Conservation (phyloP, 2,113 vertebrate species). For the Poicephalus gulielmi region DNA sequence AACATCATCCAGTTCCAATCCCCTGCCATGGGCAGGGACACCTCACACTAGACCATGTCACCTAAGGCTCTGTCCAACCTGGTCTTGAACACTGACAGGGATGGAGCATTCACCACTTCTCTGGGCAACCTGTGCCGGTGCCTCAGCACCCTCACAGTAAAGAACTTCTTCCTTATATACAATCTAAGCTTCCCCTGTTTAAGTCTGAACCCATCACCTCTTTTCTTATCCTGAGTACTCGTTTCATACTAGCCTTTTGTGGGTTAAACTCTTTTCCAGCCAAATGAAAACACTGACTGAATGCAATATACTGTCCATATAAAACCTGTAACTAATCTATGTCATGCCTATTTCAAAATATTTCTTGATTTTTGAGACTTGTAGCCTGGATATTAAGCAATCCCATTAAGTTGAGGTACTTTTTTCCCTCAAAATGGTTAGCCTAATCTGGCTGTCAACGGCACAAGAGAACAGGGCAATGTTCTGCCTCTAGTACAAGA, state of each 20-base stretch:
- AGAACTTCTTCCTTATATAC: not conserved
- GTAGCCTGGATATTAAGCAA: not conserved
- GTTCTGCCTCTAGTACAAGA: not conserved
- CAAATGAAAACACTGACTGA: not conserved
- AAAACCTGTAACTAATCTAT: not conserved
- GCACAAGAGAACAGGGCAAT: not conserved
- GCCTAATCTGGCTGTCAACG: not conserved
- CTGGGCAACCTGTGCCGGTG: not conserved
- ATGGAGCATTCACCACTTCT: not conserved
- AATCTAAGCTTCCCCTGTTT: not conserved
- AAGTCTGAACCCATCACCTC: not conserved
- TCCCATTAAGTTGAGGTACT: not conserved
- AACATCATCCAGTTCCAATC: not conserved
- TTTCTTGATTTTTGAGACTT: not conserved
- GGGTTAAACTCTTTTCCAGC: not conserved
- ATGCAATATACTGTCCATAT: not conserved
- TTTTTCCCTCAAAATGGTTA: not conserved
- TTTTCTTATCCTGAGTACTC: not conserved
- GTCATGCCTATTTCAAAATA: not conserved
- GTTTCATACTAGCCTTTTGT: not conserved
- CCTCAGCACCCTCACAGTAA: not conserved
- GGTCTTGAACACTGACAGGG: not conserved
- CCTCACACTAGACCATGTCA: not conserved
- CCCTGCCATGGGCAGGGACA: not conserved
- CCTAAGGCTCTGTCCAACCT: not conserved